A percentile compares a stretch with the other conserved stretches of the same genome.
These are phyloP conservation scores for Drosophila prostipennis DNA, from an alignment of 2,888 invertebrate species.

Conservation along the genomic window DNA sequence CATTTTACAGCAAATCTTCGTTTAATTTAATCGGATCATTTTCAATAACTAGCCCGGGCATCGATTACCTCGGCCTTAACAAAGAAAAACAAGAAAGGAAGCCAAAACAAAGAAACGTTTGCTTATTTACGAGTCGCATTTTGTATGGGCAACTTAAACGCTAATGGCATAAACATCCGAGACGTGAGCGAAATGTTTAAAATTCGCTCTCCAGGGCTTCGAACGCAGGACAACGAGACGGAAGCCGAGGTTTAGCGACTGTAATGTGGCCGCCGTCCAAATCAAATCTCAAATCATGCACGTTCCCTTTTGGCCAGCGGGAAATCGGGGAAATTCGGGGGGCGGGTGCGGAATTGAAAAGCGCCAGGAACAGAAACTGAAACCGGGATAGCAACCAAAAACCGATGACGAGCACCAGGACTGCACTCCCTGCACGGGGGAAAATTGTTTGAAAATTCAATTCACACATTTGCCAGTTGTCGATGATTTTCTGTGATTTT, in stretches of 20 bases:
- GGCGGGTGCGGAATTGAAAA: constrained; percentile 39
- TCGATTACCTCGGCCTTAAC: constrained; percentile 58
- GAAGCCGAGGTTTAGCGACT: constrained; percentile 46
- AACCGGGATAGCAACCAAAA: constrained; percentile 5
- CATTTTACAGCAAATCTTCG: not conserved
- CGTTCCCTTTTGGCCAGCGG: constrained; percentile 43
- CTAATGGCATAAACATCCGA: constrained; percentile 83
- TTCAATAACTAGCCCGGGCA: constrained; percentile 46
- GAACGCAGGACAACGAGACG: constrained; percentile 44
- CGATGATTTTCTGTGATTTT: constrained; percentile 81
- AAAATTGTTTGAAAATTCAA: constrained; percentile 82
- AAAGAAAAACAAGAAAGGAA: constrained; percentile 22
- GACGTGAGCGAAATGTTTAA: constrained; percentile 81
- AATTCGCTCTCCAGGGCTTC: constrained; percentile 37
- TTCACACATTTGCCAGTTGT: constrained; percentile 81
- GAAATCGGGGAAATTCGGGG: constrained; percentile 13
- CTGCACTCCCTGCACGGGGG: constrained; percentile 51
- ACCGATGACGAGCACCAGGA: constrained; percentile 31
- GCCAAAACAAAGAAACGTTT: constrained; percentile 54
- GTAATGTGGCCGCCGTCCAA: constrained; percentile 73
- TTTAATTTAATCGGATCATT: constrained; percentile 32
- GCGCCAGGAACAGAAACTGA: constrained; percentile 26
- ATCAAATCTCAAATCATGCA: constrained; percentile 80
- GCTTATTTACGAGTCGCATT: constrained; percentile 75
- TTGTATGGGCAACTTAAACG: constrained; percentile 82